Evolutionary conservation across 2,888 invertebrate genomes (phyloP), one percentile per base, ranked within the genome.

Genomic region (Diplolepis rosae): DNA sequence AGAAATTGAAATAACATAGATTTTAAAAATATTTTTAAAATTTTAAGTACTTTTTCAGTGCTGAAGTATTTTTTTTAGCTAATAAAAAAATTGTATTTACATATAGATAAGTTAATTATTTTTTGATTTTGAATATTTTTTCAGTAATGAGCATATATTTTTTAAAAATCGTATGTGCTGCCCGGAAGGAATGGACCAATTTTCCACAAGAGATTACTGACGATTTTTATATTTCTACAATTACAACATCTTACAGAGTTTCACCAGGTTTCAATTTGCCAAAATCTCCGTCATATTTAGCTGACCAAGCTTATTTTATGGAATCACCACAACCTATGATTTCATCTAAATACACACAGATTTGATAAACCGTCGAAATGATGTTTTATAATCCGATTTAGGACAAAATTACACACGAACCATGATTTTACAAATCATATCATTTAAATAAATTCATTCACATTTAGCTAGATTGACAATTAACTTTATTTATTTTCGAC

Each of bases 281-380:
- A 30, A 88, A 88, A 67, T 84, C 86, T n/a, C 87, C 87, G 22
- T 88, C 88, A 1, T 85, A 81, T 45, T 73, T 85, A 18, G 7
- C 15, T 7, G 18, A 4, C 1, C 45, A 18, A 2, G 9, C 0
- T 18, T 6, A 5, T 3, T 45, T 45, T 3, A 45, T 3, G 45
- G 15, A 18, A 7, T 45, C 45, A 18, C 9, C 18, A 9, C 7
- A 45, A 45, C 2, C 45, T 2, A 45, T 45, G 18, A 6, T 1
- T 2, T 2, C 9, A 45, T 18, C 45, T 18, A 15, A 45, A 7
- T 18, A 7, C 7, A 0, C 6, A 45, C 45, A 2, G 18, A 15
- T 18, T 45, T 45, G 4, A 18, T 9, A 2, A 18, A 45, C 7
- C 6, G 15, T 6, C 2, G 5, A 15, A 42, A 15, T 42, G n/a